phyloP scores from a whole-genome alignment of 1,140 invertebrate species.

The Ladona fulva region DNA sequence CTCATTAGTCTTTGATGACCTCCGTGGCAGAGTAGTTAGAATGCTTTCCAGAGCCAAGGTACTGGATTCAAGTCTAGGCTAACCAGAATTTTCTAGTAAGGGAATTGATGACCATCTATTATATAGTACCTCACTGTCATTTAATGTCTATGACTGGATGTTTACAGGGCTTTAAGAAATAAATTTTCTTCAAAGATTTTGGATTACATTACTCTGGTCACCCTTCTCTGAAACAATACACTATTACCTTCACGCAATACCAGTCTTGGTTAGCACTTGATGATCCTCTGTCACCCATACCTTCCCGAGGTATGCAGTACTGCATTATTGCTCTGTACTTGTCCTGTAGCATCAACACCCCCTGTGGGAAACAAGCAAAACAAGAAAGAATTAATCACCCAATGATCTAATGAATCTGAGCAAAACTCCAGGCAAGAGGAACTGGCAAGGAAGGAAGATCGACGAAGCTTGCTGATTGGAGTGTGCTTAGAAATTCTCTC shows the following conservation, averaged over 20 bases:
- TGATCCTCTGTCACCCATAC: constrained; percentile 40
- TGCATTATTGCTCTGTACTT: constrained; percentile 60
- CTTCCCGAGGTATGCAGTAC: constrained; percentile 56
- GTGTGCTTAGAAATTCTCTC: not conserved
- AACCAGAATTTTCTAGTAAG: no score
- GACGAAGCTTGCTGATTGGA: constrained; percentile 3
- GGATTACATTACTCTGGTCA: no score
- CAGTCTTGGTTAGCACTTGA: constrained; percentile 48
- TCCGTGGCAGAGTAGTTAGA: no score
- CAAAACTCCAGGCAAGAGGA: not conserved
- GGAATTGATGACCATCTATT: no score
- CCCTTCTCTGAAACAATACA: not conserved
- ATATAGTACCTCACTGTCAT: no score
- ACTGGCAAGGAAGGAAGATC: constrained; percentile 7
- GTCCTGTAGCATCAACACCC: constrained; percentile 58
- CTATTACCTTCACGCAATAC: constrained; percentile 48
- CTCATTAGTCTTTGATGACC: no score
- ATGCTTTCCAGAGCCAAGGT: no score
- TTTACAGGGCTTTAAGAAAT: no score
- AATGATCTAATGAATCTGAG: not conserved
- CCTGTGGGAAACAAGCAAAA: constrained; percentile 41
- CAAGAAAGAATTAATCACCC: constrained; percentile 12
- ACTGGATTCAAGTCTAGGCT: no score
- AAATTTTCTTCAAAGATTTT: no score
- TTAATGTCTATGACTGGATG: no score